Evolutionary conservation across 2,888 invertebrate genomes (phyloP), one percentile per base, ranked within the genome.

Genomic region (Dasysyrphus albostriatus): DNA sequence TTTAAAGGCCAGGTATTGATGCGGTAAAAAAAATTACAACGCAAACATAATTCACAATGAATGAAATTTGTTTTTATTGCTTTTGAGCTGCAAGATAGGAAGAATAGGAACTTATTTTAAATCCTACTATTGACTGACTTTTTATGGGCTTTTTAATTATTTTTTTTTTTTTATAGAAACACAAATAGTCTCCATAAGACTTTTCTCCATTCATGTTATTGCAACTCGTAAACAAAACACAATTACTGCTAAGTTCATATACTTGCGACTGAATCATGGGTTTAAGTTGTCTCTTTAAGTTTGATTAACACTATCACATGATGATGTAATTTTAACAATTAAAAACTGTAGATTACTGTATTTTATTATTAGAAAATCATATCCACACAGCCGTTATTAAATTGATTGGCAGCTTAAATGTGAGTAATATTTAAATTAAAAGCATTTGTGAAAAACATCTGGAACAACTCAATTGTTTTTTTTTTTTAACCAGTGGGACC

Each of bases 361-460:
- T n/a, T 24, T 24, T 29, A 10, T 42, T 24, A 7, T 44, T 19
- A 24, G 6, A n/a, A 19, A 65, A 65, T 65, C 5, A 2, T 34
- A 16, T 47, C 32, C 47, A 16, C 10, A 63, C 63, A 44, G 44
- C 32, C 47, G 63, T 65, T 65, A 16, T 63, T 44, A 65, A 34
- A 16, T 65, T 49, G 19, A 49, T 34, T 65, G 47, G 16, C 32
- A 65, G 47, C 9, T 34, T 4, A 16, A 34, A 65, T 47, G 19
- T 6, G 3, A 49, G 6, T 49, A 34, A 49, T 16, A 49, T 49
- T 14, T 19, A 49, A 9, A 65, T 16, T 19, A 34, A 1, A 32
- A 14, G 10, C 34, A 29, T 47, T 47, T 32, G 9, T 16, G 65
- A 49, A 65, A 65, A 16, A 34, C 65, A 65, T 65, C 49, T 49